phyloP scores from a whole-genome alignment of 1,140 invertebrate species.

The Coptotermes formosanus region DNA sequence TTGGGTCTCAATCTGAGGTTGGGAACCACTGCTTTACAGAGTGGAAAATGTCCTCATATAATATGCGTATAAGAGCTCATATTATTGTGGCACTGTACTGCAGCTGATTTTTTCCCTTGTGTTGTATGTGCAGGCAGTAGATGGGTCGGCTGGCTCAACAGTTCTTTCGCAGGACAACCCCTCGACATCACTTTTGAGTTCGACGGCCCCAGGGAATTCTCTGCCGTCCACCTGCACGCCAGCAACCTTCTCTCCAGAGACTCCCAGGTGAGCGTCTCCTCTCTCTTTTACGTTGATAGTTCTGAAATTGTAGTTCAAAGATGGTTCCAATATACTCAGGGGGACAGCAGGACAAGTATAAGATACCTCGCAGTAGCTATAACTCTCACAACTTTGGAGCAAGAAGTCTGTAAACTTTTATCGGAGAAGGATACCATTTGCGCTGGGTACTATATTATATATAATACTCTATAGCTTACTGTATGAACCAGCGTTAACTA shows the following conservation, averaged over 20 bases:
- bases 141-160: slow-evolving; percentile 89
- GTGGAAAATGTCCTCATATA: no score
- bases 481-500: no score
- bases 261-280: slow-evolving; percentile 61
- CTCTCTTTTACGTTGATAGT: background rate
- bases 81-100: background rate
- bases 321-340: no score
- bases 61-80: no score
- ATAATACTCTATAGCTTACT: no score
- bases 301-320: no score
- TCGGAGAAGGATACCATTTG: no score
- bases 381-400: slow-evolving; percentile 32
- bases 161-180: slow-evolving; percentile 49
- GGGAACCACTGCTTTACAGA: no score
- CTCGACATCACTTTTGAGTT: slow-evolving; percentile 79
- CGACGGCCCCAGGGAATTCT: slow-evolving; percentile 70
- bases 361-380: no score
- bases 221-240: slow-evolving; percentile 70
- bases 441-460: no score
- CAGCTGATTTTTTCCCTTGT: background rate
- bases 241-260: slow-evolving; percentile 70
- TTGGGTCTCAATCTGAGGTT: no score
- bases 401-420: background rate
- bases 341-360: no score
- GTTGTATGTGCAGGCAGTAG: slow-evolving; percentile 60